A percentile compares a stretch with the other conserved stretches of the same genome.
Conservation (phyloP, 1,140 invertebrate species). For the Euura saliciscinereae region DNA sequence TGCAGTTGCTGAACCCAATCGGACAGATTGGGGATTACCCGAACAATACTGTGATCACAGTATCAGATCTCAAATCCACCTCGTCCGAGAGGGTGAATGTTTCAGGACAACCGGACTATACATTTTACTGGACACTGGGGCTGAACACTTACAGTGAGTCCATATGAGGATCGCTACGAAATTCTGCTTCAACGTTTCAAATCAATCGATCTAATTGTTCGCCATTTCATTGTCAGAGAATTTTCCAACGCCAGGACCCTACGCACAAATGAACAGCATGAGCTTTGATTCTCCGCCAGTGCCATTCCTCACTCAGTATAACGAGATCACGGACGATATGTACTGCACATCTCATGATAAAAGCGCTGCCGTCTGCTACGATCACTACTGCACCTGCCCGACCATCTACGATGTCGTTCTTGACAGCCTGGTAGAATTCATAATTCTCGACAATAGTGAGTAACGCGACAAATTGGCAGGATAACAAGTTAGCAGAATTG, state of each 20-base stretch:
- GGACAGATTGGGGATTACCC: constrained; percentile 13
- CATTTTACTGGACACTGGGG: constrained; percentile 25
- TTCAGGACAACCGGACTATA: constrained; percentile 23
- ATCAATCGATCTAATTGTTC: no score
- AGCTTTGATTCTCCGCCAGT: constrained; percentile 30
- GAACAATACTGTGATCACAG: constrained; percentile 26
- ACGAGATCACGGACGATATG: constrained; percentile 22
- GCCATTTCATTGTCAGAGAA: constrained; percentile 20
- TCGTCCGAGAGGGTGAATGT: constrained; percentile 8
- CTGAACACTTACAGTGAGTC: constrained; percentile 25
- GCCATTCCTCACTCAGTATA: constrained; percentile 28
- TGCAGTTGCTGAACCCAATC: constrained; percentile 29
- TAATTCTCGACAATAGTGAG: constrained; percentile 25
- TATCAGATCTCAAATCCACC: constrained; percentile 26
- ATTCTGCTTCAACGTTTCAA: no score
- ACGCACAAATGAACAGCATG: constrained; percentile 33
- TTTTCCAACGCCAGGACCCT: constrained; percentile 26
- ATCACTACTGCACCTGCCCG: constrained; percentile 27
- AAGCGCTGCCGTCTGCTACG: constrained; percentile 21
- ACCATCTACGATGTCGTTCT: constrained; percentile 23
- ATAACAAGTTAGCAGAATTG: no score
- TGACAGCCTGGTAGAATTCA: constrained; percentile 29
- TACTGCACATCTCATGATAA: constrained; percentile 25
- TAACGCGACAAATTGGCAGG: no score
- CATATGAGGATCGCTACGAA: background rate